Evolutionary conservation across 1,140 invertebrate species (phyloP).

Genomic region (Thalassaphorura encarpata): DNA sequence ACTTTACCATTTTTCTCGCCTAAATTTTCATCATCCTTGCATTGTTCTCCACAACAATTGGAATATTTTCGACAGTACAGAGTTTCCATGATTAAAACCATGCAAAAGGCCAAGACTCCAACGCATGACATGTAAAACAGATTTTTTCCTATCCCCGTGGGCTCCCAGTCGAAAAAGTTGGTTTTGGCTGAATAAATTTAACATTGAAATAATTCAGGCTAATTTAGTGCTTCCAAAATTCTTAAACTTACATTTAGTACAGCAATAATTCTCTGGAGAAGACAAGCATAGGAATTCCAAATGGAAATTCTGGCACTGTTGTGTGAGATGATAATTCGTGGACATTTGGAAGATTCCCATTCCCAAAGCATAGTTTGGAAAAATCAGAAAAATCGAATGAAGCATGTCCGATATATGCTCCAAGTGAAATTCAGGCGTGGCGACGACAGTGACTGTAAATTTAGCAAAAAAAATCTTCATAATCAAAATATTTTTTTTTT

Average conservation of each 20-base stretch:
- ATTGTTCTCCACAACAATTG: neutral
- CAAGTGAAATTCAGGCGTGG: too few relatives aligned
- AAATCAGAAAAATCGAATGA: too few relatives aligned
- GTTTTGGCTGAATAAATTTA: conserved; percentile 33
- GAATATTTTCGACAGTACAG: conserved; percentile 29
- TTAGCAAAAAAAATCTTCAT: neutral
- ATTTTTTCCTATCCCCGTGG: conserved; percentile 48
- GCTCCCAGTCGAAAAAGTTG: conserved; percentile 41
- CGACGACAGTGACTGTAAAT: conserved; percentile 50
- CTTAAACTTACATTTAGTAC: conserved; percentile 18
- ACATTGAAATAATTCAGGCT: neutral
- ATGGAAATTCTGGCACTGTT: conserved; percentile 11
- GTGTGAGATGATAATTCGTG: conserved; percentile 20
- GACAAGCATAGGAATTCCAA: conserved; percentile 16
- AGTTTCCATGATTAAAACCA: conserved; percentile 46
- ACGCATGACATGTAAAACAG: conserved; percentile 42
- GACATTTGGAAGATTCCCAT: conserved; percentile 32
- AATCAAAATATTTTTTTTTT: too few relatives aligned
- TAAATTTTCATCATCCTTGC: too few relatives aligned
- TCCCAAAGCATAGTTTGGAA: conserved; percentile 55
- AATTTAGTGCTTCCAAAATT: neutral
- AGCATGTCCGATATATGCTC: too few relatives aligned
- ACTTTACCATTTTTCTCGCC: conserved; percentile 37
- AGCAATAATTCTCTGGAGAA: conserved; percentile 18
- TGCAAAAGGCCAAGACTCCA: conserved; percentile 41